Base-by-base conservation (phyloP, 2,888 invertebrate species). In the Polymixis flavicincta region DNA sequence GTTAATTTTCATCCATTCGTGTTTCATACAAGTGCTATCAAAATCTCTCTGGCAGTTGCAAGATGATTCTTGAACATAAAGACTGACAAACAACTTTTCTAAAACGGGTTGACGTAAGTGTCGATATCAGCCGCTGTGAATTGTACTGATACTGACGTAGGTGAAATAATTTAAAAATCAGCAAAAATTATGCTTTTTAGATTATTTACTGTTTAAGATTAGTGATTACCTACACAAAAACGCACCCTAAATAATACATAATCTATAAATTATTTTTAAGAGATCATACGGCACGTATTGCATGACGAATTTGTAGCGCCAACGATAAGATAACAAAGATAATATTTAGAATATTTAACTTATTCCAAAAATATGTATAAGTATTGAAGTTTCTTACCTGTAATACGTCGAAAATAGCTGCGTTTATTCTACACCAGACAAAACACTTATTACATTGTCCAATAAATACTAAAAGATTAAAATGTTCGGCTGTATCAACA, bases 401-500 rank as follows among this genome's bases (percentile, higher is more conserved):
- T 19, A 8, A 22, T 74, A 45, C 42, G 55, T 50, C 13, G 0
- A 50, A 68, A 55, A 66, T 25, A 7, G 4, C 22, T n/a, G 57
- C n/a, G 28, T 52, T 60, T 68, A 65, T 64, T 45, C 7, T 22
- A 57, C 42, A 65, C 54, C 64, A 81, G 54, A 76, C 54, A 13
- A 70, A 71, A 59, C 54, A 71, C 57, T 67, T 59, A 48, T 57
- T 55, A 60, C n/a, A 71, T 80, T 71, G 50, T 48, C 45, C 55
- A 66, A 61, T 65, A 82, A 66, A 81, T 69, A 71, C 54, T 60
- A 52, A 60, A 57, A 65, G 42, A 69, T 60, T 60, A 55, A 52
- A 71, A 65, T 69, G 37, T 61, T 71, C 28, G 0, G 25, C 11
- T 60, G 11, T 63, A 63, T 70, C 66, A 67, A 59, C 50, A 77